These are phyloP conservation scores for Myoxocephalus aenaeus DNA, from an alignment of 2,797 vertebrate species.

Conservation along the genomic window DNA sequence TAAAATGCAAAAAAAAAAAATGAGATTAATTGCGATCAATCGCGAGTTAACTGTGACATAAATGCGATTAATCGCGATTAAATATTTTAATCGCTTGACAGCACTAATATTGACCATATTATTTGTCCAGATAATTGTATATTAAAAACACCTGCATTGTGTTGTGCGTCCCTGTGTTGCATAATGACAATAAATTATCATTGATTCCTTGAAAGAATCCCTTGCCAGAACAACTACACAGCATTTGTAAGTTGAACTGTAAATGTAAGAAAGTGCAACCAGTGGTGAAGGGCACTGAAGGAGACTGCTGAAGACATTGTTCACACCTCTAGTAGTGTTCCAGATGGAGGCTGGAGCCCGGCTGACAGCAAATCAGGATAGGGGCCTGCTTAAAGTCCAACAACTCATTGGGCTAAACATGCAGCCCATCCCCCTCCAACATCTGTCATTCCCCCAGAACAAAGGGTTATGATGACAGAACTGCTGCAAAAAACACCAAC, in stretches of 20 bases:
- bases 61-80: too few relatives aligned
- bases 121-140: too few relatives aligned
- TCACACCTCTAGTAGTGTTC: conserved; percentile 62
- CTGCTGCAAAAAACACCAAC: too few relatives aligned
- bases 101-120: too few relatives aligned
- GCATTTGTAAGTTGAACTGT: background rate
- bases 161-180: too few relatives aligned
- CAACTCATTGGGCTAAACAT: background rate
- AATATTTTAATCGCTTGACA: too few relatives aligned
- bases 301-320: conserved; percentile 40
- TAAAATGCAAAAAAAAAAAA: too few relatives aligned
- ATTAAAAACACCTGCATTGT: too few relatives aligned
- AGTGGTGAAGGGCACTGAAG: conserved; percentile 44
- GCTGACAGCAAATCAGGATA: conserved; percentile 40
- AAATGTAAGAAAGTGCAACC: conserved; percentile 3
- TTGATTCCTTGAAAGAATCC: too few relatives aligned
- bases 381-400: background rate
- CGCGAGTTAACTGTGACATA: too few relatives aligned
- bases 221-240: background rate
- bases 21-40: too few relatives aligned
- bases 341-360: conserved; percentile 60
- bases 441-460: background rate
- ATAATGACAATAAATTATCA: too few relatives aligned
- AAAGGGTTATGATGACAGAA: background rate
- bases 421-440: background rate